phyloP scores from a whole-genome alignment of 2,888 invertebrate genomes.

The Noctua pronuba region DNA sequence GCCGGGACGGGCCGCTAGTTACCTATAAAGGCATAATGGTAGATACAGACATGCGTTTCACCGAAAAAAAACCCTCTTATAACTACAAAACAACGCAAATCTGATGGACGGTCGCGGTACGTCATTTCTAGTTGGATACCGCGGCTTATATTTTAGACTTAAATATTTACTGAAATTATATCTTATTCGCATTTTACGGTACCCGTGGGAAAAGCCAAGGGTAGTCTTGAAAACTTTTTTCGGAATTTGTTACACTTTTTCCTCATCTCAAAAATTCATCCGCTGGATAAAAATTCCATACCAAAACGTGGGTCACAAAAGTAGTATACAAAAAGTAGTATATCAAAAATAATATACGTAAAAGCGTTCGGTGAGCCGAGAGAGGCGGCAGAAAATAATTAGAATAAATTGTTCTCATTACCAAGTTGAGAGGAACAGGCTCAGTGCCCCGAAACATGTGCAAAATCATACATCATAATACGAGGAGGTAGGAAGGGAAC shows the following conservation, averaged over 20 bases:
- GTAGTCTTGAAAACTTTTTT: conserved; percentile 20
- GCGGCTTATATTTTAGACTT: not conserved
- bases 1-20: no score
- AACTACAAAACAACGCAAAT: not conserved
- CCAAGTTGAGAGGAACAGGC: conserved; percentile 71
- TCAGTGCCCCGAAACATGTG: conserved; percentile 64
- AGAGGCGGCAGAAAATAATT: conserved; percentile 71
- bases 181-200: conserved; percentile 4
- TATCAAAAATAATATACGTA: conserved; percentile 62
- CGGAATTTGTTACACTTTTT: conserved; percentile 9
- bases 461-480: conserved; percentile 71
- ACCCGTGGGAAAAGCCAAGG: conserved; percentile 5
- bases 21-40: not conserved
- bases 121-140: not conserved
- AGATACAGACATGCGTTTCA: not conserved
- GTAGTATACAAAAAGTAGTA: conserved; percentile 22
- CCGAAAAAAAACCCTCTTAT: not conserved
- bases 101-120: not conserved
- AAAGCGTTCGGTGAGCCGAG: conserved; percentile 64
- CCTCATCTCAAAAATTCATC: conserved; percentile 17
- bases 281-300: not conserved
- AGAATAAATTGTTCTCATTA: conserved; percentile 77
- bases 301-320: not conserved
- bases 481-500: conserved; percentile 64
- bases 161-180: conserved; percentile 17